Evolutionary conservation across 2,888 invertebrate species (phyloP), one percentile per base, ranked within the genome.

Genomic region (Hylaea fasciaria): DNA sequence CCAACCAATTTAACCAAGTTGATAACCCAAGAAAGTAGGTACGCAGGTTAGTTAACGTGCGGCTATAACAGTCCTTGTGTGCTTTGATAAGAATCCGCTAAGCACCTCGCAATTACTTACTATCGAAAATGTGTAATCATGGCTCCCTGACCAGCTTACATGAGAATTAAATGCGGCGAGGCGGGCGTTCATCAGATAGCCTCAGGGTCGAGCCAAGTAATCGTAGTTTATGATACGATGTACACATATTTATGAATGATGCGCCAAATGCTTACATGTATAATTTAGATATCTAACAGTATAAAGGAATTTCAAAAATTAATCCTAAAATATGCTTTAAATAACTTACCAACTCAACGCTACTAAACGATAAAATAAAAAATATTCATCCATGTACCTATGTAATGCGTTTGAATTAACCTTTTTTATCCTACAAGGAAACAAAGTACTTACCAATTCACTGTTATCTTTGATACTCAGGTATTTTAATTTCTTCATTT

Each of bases 51-150:
- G 37, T n/a, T 37, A 10, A n/a, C n/a, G 5, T 12, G n/a, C 10
- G 45, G 13, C 10, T 13, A 35, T 22, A 52, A 46, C 45, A 62
- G 65, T 66, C 67, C 68, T 68, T 64, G 65, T 56, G 53, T 52
- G 44, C 43, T 49, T 54, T 58, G 57, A 69, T 66, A 68, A 67
- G 49, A 55, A 61, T 66, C 55, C 63, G 52, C 13, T 67, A 66
- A 68, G 53, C 52, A 54, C 46, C 57, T 46, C 46, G 55, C 55
- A 63, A 71, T 76, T 76, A 71, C 64, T 76, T 76, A 71, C 64
- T 39, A 65, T 66, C 63, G 55, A 68, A 68, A 73, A 65, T 65
- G 57, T 70, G 60, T 69, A 73, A 74, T 76, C 68, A 66, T 64
- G 45, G 66, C 72, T 69, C 68, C 64, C 61, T 64, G 60, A 59